Conservation (phyloP, 2,797 vertebrate genomes). For the Fundulus diaphanus region DNA sequence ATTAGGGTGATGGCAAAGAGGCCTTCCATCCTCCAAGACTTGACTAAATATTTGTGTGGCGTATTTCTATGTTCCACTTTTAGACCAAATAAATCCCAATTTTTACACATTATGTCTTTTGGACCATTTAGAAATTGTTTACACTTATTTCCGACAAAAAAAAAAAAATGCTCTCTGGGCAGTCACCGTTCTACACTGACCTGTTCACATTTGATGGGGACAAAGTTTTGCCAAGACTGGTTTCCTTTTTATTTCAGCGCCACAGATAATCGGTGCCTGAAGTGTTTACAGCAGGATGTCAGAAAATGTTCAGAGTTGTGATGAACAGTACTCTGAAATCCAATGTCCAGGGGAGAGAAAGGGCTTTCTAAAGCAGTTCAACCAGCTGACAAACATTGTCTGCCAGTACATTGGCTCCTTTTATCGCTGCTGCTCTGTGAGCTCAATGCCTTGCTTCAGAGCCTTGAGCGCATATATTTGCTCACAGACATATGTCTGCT, state of each 20-base stretch:
- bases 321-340: neutral
- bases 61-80: too few relatives aligned
- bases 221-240: neutral
- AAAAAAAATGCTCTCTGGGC: neutral
- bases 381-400: slow-evolving; percentile 3
- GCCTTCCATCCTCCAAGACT: too few relatives aligned
- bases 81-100: neutral
- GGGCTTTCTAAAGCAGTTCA: neutral
- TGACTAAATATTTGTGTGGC: too few relatives aligned
- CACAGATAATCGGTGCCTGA: neutral
- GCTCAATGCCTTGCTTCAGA: slow-evolving; percentile 16
- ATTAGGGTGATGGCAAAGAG: too few relatives aligned
- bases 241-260: neutral
- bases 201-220: neutral
- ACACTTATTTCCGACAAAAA: neutral
- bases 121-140: neutral
- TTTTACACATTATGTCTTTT: neutral
- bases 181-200: neutral
- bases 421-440: slow-evolving; percentile 2
- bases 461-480: slow-evolving; percentile 16
- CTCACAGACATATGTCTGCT: neutral
- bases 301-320: neutral
- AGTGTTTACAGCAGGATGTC: slow-evolving; percentile 1
- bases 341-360: neutral
- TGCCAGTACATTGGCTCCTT: neutral